phyloP scores from a whole-genome alignment of 2,113 vertebrate genomes.

The Neodontobutis hainanensis region DNA sequence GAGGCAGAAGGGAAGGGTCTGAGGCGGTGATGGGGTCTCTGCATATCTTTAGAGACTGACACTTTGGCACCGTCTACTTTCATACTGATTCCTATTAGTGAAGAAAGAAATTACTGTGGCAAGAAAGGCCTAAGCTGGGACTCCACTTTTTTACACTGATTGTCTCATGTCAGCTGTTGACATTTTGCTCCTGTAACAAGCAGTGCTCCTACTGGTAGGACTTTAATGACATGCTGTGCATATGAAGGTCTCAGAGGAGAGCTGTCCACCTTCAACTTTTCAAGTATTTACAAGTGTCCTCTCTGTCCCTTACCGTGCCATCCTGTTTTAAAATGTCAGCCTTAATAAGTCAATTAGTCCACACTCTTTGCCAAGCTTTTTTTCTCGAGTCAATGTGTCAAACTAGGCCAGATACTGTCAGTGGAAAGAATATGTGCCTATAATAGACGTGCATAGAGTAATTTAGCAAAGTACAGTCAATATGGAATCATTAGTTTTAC shows the following conservation, averaged over 20 bases:
- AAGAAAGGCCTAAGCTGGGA: background rate
- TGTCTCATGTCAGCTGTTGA: slow-evolving; percentile 37
- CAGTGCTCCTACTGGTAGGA: background rate
- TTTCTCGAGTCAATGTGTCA: slow-evolving; percentile 3
- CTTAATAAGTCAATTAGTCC: slow-evolving; percentile 34
- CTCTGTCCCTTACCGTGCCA: background rate
- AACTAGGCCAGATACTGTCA: background rate
- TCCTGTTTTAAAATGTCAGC: slow-evolving; percentile 21
- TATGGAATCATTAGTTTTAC: too few relatives aligned
- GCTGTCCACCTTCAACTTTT: slow-evolving; percentile 26
- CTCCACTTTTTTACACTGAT: slow-evolving; percentile 19
- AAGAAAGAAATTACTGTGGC: background rate
- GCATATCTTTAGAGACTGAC: too few relatives aligned
- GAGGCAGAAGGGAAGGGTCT: slow-evolving; percentile 7
- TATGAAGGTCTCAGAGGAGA: slow-evolving; percentile 19
- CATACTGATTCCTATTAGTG: slow-evolving; percentile 34
- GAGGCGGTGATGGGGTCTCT: background rate
- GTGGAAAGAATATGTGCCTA: background rate
- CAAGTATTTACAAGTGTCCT: slow-evolving; percentile 17
- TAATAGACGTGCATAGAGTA: background rate
- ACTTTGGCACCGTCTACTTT: slow-evolving; percentile 20
- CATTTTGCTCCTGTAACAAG: slow-evolving; percentile 49
- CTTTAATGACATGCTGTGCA: slow-evolving; percentile 28
- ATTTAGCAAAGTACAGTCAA: background rate
- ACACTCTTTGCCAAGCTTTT: slow-evolving; percentile 4